Percentiles rank a stretch among this genome's conserved stretches.
Conservation (phyloP, 2,888 invertebrate species). For the Pterostichus niger region DNA sequence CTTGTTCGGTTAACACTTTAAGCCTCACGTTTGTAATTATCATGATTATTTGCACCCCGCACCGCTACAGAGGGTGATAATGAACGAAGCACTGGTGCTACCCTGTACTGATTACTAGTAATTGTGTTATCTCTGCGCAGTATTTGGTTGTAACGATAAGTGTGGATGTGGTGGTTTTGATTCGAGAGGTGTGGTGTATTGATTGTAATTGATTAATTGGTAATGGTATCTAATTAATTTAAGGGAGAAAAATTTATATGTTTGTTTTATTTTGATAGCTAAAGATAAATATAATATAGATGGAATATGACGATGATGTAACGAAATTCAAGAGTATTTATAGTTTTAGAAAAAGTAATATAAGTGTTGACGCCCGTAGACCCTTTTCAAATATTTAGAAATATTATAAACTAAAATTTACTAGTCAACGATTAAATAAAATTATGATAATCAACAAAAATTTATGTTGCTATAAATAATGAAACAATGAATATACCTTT, state of each 20-base stretch:
- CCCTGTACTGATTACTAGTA: constrained; percentile 65
- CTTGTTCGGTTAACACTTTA: background rate
- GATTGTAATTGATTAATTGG: background rate
- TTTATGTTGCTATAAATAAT: too few species aligned
- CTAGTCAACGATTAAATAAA: too few species aligned
- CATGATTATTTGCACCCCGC: constrained; percentile 66
- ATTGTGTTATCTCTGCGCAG: constrained; percentile 21
- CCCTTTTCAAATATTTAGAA: too few species aligned
- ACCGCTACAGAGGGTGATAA: constrained; percentile 45
- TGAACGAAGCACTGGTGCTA: constrained; percentile 67
- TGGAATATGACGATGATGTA: too few species aligned
- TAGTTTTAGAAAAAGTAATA: too few species aligned
- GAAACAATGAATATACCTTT: too few species aligned
- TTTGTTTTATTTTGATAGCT: too few species aligned
- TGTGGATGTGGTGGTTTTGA: background rate
- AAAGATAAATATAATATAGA: too few species aligned
- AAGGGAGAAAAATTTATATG: background rate
- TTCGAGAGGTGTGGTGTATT: background rate
- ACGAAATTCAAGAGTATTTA: too few species aligned
- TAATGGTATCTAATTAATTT: background rate
- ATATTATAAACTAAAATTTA: too few species aligned
- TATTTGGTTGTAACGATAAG: background rate
- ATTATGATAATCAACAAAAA: too few species aligned
- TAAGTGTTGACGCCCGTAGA: too few species aligned
- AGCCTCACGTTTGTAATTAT: constrained; percentile 13